Evolutionary conservation across 1,140 invertebrate species (phyloP).

Genomic region (Tetramorium simillimum): DNA sequence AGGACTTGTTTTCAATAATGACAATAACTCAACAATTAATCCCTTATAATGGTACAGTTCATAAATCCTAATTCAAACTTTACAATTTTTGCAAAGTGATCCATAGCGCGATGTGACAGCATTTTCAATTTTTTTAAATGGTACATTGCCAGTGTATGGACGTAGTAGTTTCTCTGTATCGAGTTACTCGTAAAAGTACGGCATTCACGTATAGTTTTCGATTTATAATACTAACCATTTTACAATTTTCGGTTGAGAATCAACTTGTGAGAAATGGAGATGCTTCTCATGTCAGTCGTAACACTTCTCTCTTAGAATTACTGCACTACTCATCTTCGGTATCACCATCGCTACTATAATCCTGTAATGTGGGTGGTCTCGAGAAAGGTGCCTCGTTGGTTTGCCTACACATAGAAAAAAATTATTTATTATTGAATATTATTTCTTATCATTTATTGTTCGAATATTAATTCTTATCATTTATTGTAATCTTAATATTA

Average conservation of each 20-base stretch:
- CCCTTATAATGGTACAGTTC: not conserved
- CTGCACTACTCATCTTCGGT: slow-evolving; percentile 92
- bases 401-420: slow-evolving; percentile 87
- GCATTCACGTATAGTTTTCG: slow-evolving; percentile 41
- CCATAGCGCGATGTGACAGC: not conserved
- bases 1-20: not conserved
- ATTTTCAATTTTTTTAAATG: slow-evolving; percentile 3
- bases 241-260: slow-evolving; percentile 28
- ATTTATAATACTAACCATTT: slow-evolving; percentile 39
- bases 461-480: not conserved
- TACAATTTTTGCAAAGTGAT: not conserved
- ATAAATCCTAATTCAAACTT: slow-evolving; percentile 29
- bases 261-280: slow-evolving; percentile 43
- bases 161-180: slow-evolving; percentile 25
- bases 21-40: slow-evolving; percentile 3
- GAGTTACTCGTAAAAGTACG: slow-evolving; percentile 16
- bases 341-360: slow-evolving; percentile 95
- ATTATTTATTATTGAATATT: not conserved
- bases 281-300: slow-evolving; percentile 53
- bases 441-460: not conserved
- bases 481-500: not conserved
- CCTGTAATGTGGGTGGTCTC: slow-evolving; percentile 88
- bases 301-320: slow-evolving; percentile 40
- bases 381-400: slow-evolving; percentile 92
- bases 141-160: slow-evolving; percentile 58